A percentile compares a stretch with the other conserved stretches of the same genome.
These are phyloP conservation scores for Aphidius gifuensis DNA, from an alignment of 1,140 invertebrate species.

Conservation along the genomic window DNA sequence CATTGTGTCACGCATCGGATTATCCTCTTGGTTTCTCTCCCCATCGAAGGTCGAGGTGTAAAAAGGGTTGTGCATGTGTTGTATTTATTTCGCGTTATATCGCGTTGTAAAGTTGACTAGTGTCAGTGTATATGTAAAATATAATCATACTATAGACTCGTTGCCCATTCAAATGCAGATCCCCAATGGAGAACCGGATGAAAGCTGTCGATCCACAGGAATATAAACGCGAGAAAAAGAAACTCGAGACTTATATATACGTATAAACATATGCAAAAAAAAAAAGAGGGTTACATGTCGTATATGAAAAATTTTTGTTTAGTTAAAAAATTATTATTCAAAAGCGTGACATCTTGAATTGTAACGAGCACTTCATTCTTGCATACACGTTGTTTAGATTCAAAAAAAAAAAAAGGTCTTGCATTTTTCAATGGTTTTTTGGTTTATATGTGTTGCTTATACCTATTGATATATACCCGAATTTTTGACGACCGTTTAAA, in stretches of 20 bases:
- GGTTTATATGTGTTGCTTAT: neutral
- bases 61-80: slow-evolving; percentile 5
- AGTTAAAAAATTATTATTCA: slow-evolving; percentile 14
- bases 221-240: slow-evolving; percentile 9
- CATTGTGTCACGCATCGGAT: slow-evolving; percentile 43
- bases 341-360: slow-evolving; percentile 22
- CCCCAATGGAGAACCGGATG: slow-evolving; percentile 23
- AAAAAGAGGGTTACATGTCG: slow-evolving; percentile 15
- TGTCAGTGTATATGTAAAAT: too few relatives aligned
- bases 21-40: slow-evolving; percentile 25
- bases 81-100: neutral
- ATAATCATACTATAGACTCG: too few relatives aligned
- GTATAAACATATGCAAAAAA: slow-evolving; percentile 9
- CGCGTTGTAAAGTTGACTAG: too few relatives aligned
- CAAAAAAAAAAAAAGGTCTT: neutral
- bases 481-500: slow-evolving; percentile 3
- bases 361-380: slow-evolving; percentile 24
- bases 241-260: slow-evolving; percentile 29
- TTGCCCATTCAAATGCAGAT: slow-evolving; percentile 30
- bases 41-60: slow-evolving; percentile 27
- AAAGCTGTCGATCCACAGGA: slow-evolving; percentile 13
- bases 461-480: neutral
- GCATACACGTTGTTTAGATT: slow-evolving; percentile 4
- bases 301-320: slow-evolving; percentile 4
- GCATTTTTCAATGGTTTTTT: neutral